Evolutionary conservation across 2,888 invertebrate genomes (phyloP).

Genomic region (Ptychoptera contaminata): DNA sequence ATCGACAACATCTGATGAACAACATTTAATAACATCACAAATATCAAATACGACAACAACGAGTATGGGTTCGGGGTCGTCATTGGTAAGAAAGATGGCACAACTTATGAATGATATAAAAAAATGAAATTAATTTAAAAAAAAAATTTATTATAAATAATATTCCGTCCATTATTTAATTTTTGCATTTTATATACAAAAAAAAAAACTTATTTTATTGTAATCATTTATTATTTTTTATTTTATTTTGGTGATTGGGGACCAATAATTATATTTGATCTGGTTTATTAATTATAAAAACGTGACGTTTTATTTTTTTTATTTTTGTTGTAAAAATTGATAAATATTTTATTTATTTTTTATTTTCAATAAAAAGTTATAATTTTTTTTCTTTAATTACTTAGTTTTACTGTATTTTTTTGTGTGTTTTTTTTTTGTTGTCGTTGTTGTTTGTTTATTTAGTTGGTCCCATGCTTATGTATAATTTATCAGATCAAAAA

Average conservation of each 20-base stretch:
- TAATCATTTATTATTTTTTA: conserved; percentile 12
- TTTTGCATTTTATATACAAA: neutral
- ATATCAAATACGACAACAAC: conserved; percentile 22
- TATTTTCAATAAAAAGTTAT: no score
- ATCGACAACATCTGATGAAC: conserved; percentile 44
- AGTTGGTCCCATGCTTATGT: no score
- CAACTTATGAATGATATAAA: conserved; percentile 40
- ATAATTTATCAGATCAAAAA: no score
- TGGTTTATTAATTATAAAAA: conserved; percentile 11
- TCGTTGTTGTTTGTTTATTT: no score
- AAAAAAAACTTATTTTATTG: no score
- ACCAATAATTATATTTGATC: conserved; percentile 33
- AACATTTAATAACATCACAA: conserved; percentile 10
- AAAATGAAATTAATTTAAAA: conserved; percentile 13
- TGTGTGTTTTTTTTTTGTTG: no score
- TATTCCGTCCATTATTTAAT: neutral
- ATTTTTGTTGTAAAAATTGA: no score
- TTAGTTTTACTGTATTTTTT: no score
- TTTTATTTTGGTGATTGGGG: conserved; percentile 11
- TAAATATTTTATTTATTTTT: no score
- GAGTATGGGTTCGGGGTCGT: conserved; percentile 33
- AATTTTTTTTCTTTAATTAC: no score
- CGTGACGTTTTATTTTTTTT: no score
- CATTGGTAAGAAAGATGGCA: conserved; percentile 61
- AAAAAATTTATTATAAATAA: no score